Evolutionary conservation across 2,113 vertebrate genomes (phyloP).

Genomic region (Callorhinus ursinus): DNA sequence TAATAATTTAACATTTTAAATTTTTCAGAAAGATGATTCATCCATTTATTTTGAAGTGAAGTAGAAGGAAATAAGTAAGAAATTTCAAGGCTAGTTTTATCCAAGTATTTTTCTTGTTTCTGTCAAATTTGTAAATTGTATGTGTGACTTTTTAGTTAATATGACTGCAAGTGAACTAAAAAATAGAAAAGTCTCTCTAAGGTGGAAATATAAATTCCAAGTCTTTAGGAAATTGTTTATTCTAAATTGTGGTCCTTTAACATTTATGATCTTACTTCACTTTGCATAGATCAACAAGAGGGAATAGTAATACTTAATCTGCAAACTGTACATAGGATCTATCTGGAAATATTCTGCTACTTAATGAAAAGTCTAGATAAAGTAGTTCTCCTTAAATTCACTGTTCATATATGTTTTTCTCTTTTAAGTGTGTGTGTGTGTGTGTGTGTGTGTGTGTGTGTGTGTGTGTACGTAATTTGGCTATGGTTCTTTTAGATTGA

Average conservation of each 20-base stretch:
- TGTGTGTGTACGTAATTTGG: not conserved
- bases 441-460: no score
- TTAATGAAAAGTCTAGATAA: constrained; percentile 7
- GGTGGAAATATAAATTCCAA: not conserved
- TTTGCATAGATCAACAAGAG: not conserved
- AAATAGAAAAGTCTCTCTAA: not conserved
- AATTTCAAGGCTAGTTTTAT: not conserved
- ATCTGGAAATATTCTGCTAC: constrained; percentile 1
- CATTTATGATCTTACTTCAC: constrained; percentile 24
- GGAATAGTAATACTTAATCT: not conserved
- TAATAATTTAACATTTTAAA: constrained; percentile 31
- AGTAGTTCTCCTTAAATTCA: not conserved
- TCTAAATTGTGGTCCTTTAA: not conserved
- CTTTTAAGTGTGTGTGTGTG: not conserved
- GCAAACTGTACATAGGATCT: not conserved
- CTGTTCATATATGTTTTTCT: not conserved
- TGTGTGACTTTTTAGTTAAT: not conserved
- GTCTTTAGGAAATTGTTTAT: constrained; percentile 15
- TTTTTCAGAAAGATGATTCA: not conserved
- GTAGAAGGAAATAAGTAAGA: not conserved
- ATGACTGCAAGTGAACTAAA: not conserved
- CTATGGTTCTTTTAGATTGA: not conserved
- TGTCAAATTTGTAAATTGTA: not conserved
- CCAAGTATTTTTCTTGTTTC: constrained; percentile 5
- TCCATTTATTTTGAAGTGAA: not conserved